Conservation (phyloP, 2,888 invertebrate species). For the Trilocha varians region DNA sequence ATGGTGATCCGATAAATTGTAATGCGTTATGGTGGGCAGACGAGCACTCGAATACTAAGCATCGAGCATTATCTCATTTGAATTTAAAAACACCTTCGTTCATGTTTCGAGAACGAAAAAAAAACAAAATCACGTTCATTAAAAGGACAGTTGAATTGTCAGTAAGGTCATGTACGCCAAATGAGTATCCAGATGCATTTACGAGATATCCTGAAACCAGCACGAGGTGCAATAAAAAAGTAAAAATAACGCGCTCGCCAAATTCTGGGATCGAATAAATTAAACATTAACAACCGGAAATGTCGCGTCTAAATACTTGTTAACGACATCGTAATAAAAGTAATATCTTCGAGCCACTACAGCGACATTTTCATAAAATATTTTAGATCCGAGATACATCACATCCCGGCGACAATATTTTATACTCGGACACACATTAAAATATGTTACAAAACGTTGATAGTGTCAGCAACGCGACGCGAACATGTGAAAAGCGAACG, state of each 20-base stretch:
- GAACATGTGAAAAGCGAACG: constrained; percentile 23
- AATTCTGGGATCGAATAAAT: not conserved
- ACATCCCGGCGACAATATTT: constrained; percentile 6
- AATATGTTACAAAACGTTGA: constrained; percentile 20
- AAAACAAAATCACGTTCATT: not conserved
- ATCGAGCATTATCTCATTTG: not conserved
- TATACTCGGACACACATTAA: constrained; percentile 17
- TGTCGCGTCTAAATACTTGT: constrained; percentile 1
- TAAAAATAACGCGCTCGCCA: not conserved
- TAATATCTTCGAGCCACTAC: not conserved
- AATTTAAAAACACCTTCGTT: not conserved
- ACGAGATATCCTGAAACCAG: not conserved
- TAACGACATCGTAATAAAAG: constrained; percentile 7
- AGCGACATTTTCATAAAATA: constrained; percentile 1
- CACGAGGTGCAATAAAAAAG: not conserved
- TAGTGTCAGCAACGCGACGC: constrained; percentile 19
- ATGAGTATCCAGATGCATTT: not conserved
- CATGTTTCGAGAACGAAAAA: not conserved
- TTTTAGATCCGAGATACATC: not conserved
- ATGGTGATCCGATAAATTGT: constrained; percentile 11
- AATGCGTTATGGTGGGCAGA: constrained; percentile 10
- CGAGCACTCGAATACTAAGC: not conserved
- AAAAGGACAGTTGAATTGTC: not conserved
- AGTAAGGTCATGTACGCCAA: not conserved
- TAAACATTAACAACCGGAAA: constrained; percentile 1